Conservation (phyloP, 2,113 vertebrate species). For the Sialia sialis region DNA sequence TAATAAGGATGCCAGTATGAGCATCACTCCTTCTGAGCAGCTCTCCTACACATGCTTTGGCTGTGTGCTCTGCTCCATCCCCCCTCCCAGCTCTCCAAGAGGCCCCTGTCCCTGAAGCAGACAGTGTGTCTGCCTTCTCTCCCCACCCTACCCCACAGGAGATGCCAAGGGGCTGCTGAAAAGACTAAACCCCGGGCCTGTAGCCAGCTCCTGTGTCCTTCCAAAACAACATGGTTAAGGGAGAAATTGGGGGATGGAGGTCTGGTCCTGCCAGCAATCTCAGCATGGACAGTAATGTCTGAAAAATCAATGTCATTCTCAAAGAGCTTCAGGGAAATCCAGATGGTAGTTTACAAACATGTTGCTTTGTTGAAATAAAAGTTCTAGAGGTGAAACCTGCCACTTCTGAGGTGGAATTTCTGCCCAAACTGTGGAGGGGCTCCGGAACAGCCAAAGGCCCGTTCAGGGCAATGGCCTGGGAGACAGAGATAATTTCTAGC, state of each 20-base stretch:
- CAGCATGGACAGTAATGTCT: neutral
- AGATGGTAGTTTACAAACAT: neutral
- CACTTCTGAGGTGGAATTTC: neutral
- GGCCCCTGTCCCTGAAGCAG: neutral
- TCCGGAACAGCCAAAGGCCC: neutral
- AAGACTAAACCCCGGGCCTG: accelerated
- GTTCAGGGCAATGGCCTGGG: neutral
- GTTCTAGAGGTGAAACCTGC: neutral
- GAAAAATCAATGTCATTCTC: neutral
- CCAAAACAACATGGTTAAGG: neutral
- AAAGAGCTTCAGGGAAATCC: neutral
- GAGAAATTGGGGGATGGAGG: neutral
- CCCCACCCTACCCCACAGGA: neutral
- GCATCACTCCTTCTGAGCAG: neutral
- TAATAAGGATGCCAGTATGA: neutral
- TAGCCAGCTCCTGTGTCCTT: neutral
- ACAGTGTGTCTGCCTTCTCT: neutral
- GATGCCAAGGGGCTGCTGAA: neutral
- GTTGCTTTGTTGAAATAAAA: neutral
- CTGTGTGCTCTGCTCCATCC: neutral
- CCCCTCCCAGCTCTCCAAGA: neutral
- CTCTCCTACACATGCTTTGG: neutral
- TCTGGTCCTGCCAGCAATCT: neutral
- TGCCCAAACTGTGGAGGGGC: neutral
- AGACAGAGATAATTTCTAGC: neutral